Evolutionary conservation across 2,797 vertebrate genomes (phyloP).

Genomic region (Okamejei kenojei): DNA sequence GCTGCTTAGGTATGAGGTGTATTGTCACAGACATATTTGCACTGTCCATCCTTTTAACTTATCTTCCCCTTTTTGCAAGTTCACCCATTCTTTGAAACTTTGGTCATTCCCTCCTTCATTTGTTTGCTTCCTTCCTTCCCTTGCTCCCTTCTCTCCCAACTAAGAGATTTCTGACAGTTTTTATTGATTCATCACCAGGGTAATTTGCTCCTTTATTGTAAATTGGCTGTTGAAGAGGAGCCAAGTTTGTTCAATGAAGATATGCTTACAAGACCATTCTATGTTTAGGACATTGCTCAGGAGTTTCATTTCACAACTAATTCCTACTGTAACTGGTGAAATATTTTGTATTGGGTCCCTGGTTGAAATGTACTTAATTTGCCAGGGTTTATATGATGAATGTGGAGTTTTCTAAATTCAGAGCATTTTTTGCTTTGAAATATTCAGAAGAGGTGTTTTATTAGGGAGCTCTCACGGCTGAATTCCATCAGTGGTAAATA

Average conservation of each 20-base stretch:
- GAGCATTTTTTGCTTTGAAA: neutral
- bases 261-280: neutral
- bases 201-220: neutral
- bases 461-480: neutral
- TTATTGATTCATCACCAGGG: neutral
- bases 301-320: neutral
- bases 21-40: neutral
- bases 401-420: neutral
- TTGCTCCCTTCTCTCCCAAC: neutral
- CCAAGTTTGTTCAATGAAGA: neutral
- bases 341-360: neutral
- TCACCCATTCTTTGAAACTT: too few relatives aligned
- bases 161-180: neutral
- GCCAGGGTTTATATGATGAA: neutral
- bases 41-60: too few relatives aligned
- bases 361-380: neutral
- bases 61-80: too few relatives aligned
- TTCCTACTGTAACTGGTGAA: neutral
- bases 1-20: conserved; percentile 66
- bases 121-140: too few relatives aligned
- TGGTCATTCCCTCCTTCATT: too few relatives aligned
- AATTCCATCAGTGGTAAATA: neutral
- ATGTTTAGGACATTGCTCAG: too few relatives aligned
- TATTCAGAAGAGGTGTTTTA: neutral
- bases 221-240: neutral